Percentiles rank a stretch among this genome's conserved stretches.
Evolutionary conservation across 2,113 vertebrate species (phyloP).

Genomic region (Lagopus muta): DNA sequence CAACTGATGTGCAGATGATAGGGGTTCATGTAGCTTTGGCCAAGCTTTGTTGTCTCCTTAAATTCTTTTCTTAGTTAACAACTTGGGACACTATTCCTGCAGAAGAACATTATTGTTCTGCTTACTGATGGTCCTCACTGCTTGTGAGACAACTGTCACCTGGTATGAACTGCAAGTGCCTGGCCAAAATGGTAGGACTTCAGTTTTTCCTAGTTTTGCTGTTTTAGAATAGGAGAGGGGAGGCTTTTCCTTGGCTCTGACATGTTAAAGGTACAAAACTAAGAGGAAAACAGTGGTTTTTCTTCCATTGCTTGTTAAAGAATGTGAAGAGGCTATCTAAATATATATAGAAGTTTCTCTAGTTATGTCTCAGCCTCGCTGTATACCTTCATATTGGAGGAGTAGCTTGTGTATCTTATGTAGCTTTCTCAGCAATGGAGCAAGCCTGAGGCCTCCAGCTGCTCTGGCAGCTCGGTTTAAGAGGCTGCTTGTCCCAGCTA

Average conservation of each 20-base stretch:
- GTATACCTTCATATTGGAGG: neutral
- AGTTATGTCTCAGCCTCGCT: neutral
- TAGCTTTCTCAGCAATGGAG: neutral
- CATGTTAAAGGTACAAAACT: neutral
- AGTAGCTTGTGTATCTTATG: neutral
- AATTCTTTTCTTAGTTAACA: neutral
- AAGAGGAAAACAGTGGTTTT: neutral
- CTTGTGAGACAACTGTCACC: neutral
- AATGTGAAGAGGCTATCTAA: neutral
- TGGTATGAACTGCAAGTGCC: neutral
- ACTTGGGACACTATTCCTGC: neutral
- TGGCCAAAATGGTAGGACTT: neutral
- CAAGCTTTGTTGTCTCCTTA: neutral
- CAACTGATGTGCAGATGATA: neutral
- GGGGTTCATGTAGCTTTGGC: neutral
- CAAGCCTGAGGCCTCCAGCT: conserved; percentile 47
- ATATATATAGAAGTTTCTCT: neutral
- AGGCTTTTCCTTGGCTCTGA: neutral
- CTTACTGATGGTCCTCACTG: neutral
- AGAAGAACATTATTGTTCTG: neutral
- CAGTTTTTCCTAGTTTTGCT: neutral
- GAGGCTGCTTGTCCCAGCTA: conserved; percentile 60
- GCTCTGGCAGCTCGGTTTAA: conserved; percentile 40
- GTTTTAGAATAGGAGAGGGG: neutral
- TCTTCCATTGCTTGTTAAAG: neutral